These are phyloP conservation scores for Desmophyllum pertusum DNA, from an alignment of 92 coral and sea anemone genomes.

Conservation along the genomic window DNA sequence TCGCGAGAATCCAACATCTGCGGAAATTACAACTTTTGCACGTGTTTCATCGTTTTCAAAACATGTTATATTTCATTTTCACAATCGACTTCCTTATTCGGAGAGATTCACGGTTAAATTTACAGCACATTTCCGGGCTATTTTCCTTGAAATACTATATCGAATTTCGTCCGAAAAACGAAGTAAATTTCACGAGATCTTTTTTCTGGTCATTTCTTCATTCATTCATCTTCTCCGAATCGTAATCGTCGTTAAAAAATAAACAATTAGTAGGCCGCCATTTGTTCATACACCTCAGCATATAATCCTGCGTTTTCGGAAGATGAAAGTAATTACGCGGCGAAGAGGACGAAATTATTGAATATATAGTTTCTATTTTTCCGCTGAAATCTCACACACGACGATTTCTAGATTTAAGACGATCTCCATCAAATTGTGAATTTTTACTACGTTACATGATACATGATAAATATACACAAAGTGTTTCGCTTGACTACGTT, in stretches of 20 bases:
- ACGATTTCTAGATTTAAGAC: not conserved
- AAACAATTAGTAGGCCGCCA: not conserved
- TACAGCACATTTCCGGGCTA: not conserved
- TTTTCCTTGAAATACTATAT: not conserved
- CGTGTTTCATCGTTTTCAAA: constrained; percentile 27
- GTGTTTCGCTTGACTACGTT: not conserved
- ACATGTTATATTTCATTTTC: constrained; percentile 17
- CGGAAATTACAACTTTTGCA: not conserved
- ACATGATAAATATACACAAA: not conserved
- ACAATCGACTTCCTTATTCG: not conserved
- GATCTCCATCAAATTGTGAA: not conserved
- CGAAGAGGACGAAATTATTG: not conserved
- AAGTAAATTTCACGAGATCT: not conserved
- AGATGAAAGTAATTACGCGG: not conserved
- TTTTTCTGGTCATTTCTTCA: not conserved
- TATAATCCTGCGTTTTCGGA: too few relatives aligned
- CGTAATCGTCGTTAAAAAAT: not conserved
- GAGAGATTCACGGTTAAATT: not conserved
- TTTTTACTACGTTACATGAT: constrained; percentile 27
- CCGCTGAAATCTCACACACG: not conserved
- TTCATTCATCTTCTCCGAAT: constrained; percentile 15
- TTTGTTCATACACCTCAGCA: not conserved
- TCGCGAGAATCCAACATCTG: not conserved
- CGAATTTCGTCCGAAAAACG: not conserved
- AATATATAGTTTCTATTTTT: not conserved